phyloP scores from a whole-genome alignment of 2,797 vertebrate genomes.

The Staurois parvus region DNA sequence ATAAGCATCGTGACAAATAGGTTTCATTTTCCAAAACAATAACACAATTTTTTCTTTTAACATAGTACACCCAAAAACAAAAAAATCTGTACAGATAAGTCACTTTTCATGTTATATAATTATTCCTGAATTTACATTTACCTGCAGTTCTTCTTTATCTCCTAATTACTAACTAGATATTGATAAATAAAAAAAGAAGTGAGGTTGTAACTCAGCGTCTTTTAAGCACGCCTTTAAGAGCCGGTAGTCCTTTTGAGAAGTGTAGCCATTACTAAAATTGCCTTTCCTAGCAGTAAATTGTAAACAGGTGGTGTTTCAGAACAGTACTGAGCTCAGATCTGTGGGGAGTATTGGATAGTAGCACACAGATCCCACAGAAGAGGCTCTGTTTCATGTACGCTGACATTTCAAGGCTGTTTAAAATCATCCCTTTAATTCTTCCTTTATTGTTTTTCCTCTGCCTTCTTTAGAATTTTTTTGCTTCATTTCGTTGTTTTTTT shows the following conservation, averaged over 20 bases:
- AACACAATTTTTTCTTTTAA: neutral
- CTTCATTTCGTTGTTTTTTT: conserved; percentile 1
- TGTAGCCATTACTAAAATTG: conserved; percentile 62
- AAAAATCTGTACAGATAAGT: neutral
- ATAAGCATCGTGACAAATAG: no score
- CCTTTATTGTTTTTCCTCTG: conserved; percentile 44
- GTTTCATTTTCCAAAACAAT: no score
- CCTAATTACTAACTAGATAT: conserved; percentile 26
- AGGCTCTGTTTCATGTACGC: conserved; percentile 58
- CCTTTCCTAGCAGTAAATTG: conserved; percentile 61
- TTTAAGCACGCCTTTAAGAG: conserved; percentile 49
- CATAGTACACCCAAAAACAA: neutral
- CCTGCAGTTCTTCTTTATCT: neutral
- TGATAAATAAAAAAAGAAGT: conserved; percentile 52
- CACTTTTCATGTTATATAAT: neutral
- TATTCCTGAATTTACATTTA: neutral
- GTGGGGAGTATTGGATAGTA: conserved; percentile 63
- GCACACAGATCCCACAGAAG: conserved; percentile 57
- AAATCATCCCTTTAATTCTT: conserved; percentile 53
- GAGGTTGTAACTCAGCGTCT: conserved; percentile 44
- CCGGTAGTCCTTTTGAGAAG: conserved; percentile 56
- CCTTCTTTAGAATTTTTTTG: neutral
- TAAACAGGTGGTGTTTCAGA: conserved; percentile 62
- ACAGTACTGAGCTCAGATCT: conserved; percentile 58
- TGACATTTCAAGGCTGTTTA: conserved; percentile 62